phyloP scores from a whole-genome alignment of 2,113 vertebrate species.

The Ardeotis arabs region DNA sequence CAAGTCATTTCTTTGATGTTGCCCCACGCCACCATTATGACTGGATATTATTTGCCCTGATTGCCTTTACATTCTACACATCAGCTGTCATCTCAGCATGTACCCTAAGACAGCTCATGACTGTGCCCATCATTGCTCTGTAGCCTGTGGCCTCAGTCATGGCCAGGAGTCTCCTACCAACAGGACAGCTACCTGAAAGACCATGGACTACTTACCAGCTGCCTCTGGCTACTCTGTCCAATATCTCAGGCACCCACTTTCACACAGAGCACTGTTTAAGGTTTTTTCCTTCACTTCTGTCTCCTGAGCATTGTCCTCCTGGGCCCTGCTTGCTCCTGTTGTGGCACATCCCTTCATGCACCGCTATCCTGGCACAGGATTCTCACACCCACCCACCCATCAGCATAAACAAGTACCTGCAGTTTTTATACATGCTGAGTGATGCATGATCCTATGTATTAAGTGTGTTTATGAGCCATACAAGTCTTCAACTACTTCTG shows the following conservation, averaged over 20 bases:
- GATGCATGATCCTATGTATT: background rate
- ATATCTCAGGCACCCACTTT: fast-evolving
- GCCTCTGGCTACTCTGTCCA: background rate
- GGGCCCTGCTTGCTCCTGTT: background rate
- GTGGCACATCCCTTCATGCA: background rate
- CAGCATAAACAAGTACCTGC: background rate
- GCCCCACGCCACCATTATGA: background rate
- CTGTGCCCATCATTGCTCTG: background rate
- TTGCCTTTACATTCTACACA: background rate
- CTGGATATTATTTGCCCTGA: background rate
- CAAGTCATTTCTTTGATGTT: background rate
- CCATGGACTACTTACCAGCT: background rate
- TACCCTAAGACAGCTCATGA: background rate
- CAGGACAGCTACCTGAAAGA: background rate
- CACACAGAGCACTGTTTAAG: background rate
- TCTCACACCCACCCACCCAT: background rate
- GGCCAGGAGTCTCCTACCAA: background rate
- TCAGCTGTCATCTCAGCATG: background rate
- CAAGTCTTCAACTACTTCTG: background rate
- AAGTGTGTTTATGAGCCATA: background rate
- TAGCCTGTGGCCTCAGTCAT: background rate
- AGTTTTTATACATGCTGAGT: background rate
- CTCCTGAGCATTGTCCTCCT: background rate
- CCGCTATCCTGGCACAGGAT: background rate
- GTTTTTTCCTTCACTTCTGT: background rate